A percentile compares a stretch with the other conserved stretches of the same genome.
These are phyloP conservation scores for Catharus minimus DNA, from an alignment of 2,113 vertebrate genomes.

Conservation along the genomic window DNA sequence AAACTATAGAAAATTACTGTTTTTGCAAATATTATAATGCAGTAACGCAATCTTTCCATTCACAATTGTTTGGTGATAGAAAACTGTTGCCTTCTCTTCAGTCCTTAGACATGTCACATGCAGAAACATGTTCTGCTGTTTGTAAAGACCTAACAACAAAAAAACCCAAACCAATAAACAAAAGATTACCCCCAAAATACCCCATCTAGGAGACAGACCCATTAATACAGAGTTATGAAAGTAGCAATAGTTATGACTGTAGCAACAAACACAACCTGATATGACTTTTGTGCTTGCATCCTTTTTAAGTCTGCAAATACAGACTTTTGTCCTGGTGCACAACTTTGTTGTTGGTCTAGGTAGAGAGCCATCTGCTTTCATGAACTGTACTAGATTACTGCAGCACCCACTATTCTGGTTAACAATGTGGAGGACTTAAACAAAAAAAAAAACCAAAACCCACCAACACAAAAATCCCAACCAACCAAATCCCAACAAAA, in stretches of 20 bases:
- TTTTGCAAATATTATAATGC: background rate
- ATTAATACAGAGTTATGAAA: background rate
- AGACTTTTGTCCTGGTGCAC: background rate
- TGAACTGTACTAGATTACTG: background rate
- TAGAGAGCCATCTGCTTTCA: background rate
- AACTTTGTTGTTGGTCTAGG: background rate
- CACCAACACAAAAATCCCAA: background rate
- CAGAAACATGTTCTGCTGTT: background rate
- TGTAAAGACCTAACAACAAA: background rate
- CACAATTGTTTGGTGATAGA: background rate
- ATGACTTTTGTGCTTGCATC: background rate
- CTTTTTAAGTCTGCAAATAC: background rate
- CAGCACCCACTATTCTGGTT: background rate
- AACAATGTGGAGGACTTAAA: background rate
- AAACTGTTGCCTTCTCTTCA: background rate
- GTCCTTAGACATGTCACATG: background rate
- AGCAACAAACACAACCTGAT: background rate
- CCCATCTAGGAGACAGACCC: background rate
- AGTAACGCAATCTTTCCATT: background rate
- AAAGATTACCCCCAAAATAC: background rate
- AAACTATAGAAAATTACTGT: background rate
- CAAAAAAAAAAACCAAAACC: too few relatives aligned
- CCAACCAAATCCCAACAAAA: background rate
- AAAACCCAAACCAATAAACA: background rate
- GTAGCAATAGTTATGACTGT: background rate